Base-by-base conservation (phyloP, 2,113 vertebrate species). In the Anoplopoma fimbria region DNA sequence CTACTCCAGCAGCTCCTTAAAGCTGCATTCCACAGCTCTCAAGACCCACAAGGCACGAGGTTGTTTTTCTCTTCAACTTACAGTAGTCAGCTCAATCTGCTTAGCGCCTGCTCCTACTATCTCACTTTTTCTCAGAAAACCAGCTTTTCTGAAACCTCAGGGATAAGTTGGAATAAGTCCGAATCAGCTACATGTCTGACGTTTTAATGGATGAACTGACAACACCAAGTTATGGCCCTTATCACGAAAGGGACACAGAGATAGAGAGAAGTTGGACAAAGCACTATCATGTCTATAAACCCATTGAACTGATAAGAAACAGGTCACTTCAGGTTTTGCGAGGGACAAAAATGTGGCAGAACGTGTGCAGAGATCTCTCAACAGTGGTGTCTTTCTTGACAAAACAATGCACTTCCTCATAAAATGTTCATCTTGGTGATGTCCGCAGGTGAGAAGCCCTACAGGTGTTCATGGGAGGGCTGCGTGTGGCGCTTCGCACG, bases 391-490 rank as follows among this genome's bases (percentile, higher is more conserved):
- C 33, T 23, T 15, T 29, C 12, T 55, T 47, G 27, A 47, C 4
- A 38, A n/a, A 29, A 23, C 6, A 21, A 47, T 49, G 10, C 10
- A 15, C 19, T 40, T 33, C n/a, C n/a, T 4, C 34, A 10, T 9
- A 0, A n/a, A n/a, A 27, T 64, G 15, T 45, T 70, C 2, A 3
- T 19, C 25, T 19, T n/a, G 7, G 1, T 34, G 19, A 1, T 27
- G 25, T 49, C 64, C 33, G 7, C 94, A 99, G 98, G 98, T 95
- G 98, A 99, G 95, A 99, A 99, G 96, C 98, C 98, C 91, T 99
- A 99, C 96, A 97, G 97, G 95, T 99, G 98, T 94, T 99, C 98
- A 62, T 99, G 98, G 98, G 97, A 98, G 92, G 98, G 98, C 90
- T 99, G 98, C 89, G 96, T 97, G 93, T 99, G 98, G 98, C 97